A percentile compares a stretch with the other conserved stretches of the same genome.
These are phyloP conservation scores for Sinocyclocheilus grahami DNA, from an alignment of 2,113 vertebrate genomes.

Conservation along the genomic window DNA sequence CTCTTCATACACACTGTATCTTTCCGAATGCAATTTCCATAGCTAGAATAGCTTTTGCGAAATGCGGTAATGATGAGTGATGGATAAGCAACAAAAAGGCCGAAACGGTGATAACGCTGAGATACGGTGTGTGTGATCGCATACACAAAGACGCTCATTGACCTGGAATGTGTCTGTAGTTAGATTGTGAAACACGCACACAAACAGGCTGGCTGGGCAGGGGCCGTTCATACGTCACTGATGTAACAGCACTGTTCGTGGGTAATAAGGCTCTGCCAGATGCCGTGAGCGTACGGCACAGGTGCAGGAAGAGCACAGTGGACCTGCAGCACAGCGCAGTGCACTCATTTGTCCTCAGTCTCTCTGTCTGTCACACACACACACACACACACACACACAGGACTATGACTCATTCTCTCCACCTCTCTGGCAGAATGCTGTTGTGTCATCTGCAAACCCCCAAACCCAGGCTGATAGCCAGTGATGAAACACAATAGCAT, in stretches of 20 bases:
- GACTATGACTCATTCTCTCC: slow-evolving; percentile 78
- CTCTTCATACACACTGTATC: too few species aligned
- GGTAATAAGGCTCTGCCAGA: slow-evolving; percentile 76
- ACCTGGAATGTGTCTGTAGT: slow-evolving; percentile 65
- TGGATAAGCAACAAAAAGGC: slow-evolving; percentile 51
- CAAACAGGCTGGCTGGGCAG: slow-evolving; percentile 62
- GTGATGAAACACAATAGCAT: slow-evolving; percentile 57
- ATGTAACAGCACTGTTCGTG: slow-evolving; percentile 76
- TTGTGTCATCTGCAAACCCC: slow-evolving; percentile 66
- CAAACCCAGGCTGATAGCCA: slow-evolving; percentile 52
- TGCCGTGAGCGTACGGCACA: slow-evolving; percentile 72
- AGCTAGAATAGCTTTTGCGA: slow-evolving; percentile 23
- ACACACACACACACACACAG: slow-evolving; percentile 54
- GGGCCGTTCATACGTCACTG: slow-evolving; percentile 72
- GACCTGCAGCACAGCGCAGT: slow-evolving; percentile 44
- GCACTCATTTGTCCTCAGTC: slow-evolving; percentile 44
- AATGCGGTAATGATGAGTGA: slow-evolving; percentile 15
- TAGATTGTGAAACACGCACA: slow-evolving; percentile 60
- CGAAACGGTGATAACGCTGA: slow-evolving; percentile 31
- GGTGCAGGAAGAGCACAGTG: slow-evolving; percentile 71
- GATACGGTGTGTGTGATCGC: not conserved
- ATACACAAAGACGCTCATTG: slow-evolving; percentile 13
- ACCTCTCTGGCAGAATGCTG: slow-evolving; percentile 70
- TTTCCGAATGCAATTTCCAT: not conserved
- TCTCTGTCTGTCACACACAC: slow-evolving; percentile 30